These are phyloP conservation scores for Gambelia wislizenii DNA, from an alignment of 2,797 vertebrate genomes.

Conservation along the genomic window DNA sequence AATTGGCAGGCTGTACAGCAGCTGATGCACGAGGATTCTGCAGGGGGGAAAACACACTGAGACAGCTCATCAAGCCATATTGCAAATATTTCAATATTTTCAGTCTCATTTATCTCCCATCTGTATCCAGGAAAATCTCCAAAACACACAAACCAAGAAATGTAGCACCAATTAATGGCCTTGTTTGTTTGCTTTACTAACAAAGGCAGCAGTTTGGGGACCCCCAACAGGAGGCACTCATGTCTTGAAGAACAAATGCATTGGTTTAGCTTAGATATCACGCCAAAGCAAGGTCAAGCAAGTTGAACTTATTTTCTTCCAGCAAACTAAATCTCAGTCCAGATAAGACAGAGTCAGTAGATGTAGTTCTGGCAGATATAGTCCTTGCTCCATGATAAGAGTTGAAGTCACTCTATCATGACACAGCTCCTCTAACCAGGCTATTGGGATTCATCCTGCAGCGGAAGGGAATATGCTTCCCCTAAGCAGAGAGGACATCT, in stretches of 20 bases:
- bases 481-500: background rate
- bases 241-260: background rate
- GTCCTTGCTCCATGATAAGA: no score
- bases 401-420: no score
- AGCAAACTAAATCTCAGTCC: background rate
- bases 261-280: background rate
- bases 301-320: background rate
- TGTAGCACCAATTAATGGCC: constrained; percentile 41
- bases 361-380: no score
- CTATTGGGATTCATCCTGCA: background rate
- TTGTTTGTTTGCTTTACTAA: background rate
- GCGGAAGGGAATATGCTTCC: background rate
- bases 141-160: constrained; percentile 43
- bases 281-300: background rate
- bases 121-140: constrained; percentile 52
- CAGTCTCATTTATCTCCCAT: constrained; percentile 51
- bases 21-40: constrained; percentile 57
- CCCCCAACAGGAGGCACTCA: background rate
- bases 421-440: background rate
- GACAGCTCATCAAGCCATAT: constrained; percentile 58
- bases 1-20: constrained; percentile 70
- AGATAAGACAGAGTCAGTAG: background rate
- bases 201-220: background rate
- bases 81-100: constrained; percentile 77
- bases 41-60: constrained; percentile 47